Evolutionary conservation across 2,113 vertebrate genomes (phyloP).

Genomic region (Indicator maculatus): DNA sequence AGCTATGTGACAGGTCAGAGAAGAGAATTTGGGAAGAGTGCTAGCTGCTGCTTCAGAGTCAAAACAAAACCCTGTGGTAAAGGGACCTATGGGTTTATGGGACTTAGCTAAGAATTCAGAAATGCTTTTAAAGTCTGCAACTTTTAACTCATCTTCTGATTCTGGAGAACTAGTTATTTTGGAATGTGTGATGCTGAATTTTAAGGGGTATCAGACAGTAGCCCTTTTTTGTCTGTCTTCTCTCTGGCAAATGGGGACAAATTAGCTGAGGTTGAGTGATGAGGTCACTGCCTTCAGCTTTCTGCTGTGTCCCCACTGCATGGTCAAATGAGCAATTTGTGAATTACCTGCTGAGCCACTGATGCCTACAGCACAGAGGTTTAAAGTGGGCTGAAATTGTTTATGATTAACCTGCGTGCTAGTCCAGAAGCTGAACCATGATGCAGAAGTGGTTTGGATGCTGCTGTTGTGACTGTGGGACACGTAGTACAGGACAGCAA

Average conservation of each 20-base stretch:
- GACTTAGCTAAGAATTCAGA: not conserved
- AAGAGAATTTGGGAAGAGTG: not conserved
- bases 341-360: conserved; percentile 63
- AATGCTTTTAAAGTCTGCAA: not conserved
- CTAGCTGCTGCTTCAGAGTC: not conserved
- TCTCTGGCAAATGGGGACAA: conserved; percentile 54
- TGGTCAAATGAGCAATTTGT: conserved; percentile 57
- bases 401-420: conserved; percentile 33
- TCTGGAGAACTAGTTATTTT: not conserved
- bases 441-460: not conserved
- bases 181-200: not conserved
- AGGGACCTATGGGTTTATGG: not conserved
- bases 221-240: not conserved
- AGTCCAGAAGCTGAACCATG: not conserved
- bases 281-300: conserved; percentile 58
- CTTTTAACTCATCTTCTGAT: not conserved
- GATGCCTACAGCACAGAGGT: conserved; percentile 12
- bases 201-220: conserved; percentile 4
- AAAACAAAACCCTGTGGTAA: not conserved
- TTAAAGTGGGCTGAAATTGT: conserved; percentile 45
- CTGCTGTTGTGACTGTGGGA: not conserved
- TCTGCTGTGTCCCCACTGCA: conserved; percentile 48
- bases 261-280: conserved; percentile 57
- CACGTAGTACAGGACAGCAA: not conserved
- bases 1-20: not conserved